Evolutionary conservation across 1,140 invertebrate genomes (phyloP).

Genomic region (Drosophila funebris): DNA sequence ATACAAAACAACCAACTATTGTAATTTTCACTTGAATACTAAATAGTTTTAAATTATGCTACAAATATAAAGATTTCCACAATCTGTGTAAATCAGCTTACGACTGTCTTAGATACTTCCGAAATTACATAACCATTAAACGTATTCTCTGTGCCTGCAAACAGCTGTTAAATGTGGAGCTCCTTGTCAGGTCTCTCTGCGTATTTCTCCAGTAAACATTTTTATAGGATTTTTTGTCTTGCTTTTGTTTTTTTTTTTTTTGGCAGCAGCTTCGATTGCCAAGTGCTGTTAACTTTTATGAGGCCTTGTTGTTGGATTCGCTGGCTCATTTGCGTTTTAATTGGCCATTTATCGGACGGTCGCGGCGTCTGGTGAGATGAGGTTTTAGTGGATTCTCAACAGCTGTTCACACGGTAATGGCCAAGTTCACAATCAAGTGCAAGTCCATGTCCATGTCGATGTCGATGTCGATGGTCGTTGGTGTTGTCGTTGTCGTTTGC

Average conservation of each 20-base stretch:
- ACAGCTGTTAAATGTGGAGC: conserved; percentile 7
- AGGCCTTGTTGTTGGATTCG: background rate
- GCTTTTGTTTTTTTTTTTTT: conserved; percentile 4
- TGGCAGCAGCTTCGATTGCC: conserved; percentile 14
- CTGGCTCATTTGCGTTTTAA: conserved; percentile 47
- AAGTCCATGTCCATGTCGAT: background rate
- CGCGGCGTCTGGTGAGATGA: conserved; percentile 23
- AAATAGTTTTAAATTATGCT: too few species aligned
- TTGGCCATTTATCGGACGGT: conserved; percentile 39
- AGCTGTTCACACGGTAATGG: conserved; percentile 15
- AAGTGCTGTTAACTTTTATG: conserved; percentile 33
- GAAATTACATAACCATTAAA: background rate
- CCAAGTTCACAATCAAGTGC: conserved; percentile 6
- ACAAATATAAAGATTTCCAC: too few species aligned
- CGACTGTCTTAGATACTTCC: background rate
- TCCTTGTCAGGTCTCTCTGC: background rate
- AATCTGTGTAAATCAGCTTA: background rate
- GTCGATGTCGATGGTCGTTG: too few species aligned
- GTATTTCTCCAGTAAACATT: background rate
- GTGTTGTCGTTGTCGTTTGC: too few species aligned
- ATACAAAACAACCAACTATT: too few species aligned
- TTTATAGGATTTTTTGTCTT: background rate
- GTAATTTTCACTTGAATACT: too few species aligned
- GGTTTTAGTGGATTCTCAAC: conserved; percentile 22
- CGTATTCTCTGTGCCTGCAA: background rate